These are phyloP conservation scores for Tetramorium parvispinum DNA, from an alignment of 1,140 invertebrate species.

Conservation along the genomic window DNA sequence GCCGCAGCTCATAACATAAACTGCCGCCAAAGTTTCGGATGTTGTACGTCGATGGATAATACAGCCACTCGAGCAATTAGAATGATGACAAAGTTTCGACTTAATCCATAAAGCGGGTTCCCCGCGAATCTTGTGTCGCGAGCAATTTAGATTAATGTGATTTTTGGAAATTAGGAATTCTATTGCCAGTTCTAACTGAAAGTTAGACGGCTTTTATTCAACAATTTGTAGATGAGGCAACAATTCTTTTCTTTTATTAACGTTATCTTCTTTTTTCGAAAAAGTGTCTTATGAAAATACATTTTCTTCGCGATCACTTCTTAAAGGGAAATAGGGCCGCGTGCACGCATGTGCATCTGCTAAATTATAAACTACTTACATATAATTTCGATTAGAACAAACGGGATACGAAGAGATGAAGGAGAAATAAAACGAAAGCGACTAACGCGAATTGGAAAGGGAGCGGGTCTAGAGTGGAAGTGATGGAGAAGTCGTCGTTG, in stretches of 20 bases:
- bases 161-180: slow-evolving; percentile 62
- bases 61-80: slow-evolving; percentile 72
- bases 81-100: slow-evolving; percentile 76
- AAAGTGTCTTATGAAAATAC: not conserved
- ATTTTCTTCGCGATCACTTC: not conserved
- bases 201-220: not conserved
- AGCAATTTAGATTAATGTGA: slow-evolving; percentile 66
- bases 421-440: slow-evolving; percentile 65
- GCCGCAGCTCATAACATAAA: slow-evolving; percentile 63
- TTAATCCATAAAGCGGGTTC: slow-evolving; percentile 67
- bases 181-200: not conserved
- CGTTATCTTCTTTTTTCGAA: not conserved
- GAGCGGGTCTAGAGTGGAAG: slow-evolving; percentile 60
- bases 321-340: not conserved
- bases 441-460: slow-evolving; percentile 64
- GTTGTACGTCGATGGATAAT: slow-evolving; percentile 64
- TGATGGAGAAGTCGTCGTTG: slow-evolving; percentile 63
- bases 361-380: slow-evolving; percentile 75
- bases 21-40: slow-evolving; percentile 63
- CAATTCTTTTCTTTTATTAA: not conserved
- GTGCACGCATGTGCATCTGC: slow-evolving; percentile 23
- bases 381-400: slow-evolving; percentile 62
- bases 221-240: not conserved
- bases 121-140: slow-evolving; percentile 55
- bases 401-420: not conserved